Evolutionary conservation across 2,888 invertebrate species (phyloP), one percentile per base, ranked within the genome.

Genomic region (Pheosia tremula): DNA sequence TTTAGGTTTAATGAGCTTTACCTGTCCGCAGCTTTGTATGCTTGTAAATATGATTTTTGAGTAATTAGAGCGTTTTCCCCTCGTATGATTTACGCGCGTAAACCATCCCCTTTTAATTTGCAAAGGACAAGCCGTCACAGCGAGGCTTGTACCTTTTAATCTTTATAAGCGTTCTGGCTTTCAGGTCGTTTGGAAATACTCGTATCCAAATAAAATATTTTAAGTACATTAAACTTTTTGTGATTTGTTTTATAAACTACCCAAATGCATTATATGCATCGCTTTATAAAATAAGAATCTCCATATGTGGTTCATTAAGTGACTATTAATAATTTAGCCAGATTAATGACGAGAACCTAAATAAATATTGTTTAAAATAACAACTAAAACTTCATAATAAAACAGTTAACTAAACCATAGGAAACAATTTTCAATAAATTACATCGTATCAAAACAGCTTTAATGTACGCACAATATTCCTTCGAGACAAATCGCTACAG

Each of bases 21-120:
- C 84, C 81, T 85, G 84, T 86, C 87, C 84, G 74, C 79, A 77
- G 81, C 77, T 80, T 81, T 78, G 74, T 83, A 71, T 72, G 77
- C 75, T 79, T 82, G 83, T 83, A 81, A 87, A 88, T 86, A 85
- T 82, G 83, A 84, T 80, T 88, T 87, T 86, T 81, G 80, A 88
- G 89, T 88, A 89, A 88, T 89, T 89, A 89, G 82, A 85, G 77
- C 84, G 84, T 83, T 86, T 84, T 75, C 86, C 66, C 55, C 69
- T 70, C 76, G 82, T 82, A 79, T 83, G 84, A 86, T 86, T 86
- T 82, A 84, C 79, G 77, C 71, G 77, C 77, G 79, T 75, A 79
- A 82, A 82, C 69, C 75, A 69, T 76, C 77, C 85, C 83, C 76
- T 70, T 81, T 87, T 83, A 84, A 86, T 84, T 83, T 81, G 80